These are phyloP conservation scores for Mamestra configurata DNA, from an alignment of 1,140 invertebrate genomes.

Conservation along the genomic window DNA sequence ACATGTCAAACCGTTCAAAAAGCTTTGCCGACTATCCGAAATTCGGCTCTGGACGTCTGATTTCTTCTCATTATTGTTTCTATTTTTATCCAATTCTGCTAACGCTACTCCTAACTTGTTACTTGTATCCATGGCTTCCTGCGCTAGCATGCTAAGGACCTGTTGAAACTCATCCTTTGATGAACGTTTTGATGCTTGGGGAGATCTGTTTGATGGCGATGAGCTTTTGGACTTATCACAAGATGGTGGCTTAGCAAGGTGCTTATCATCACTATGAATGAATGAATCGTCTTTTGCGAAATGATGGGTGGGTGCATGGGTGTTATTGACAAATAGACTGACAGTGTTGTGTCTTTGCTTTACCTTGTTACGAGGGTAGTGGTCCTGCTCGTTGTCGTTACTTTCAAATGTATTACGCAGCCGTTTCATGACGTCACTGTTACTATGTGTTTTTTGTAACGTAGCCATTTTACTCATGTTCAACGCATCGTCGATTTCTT, in stretches of 20 bases:
- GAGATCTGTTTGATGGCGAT: conserved; percentile 85
- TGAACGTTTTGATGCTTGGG: conserved; percentile 82
- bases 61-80: conserved; percentile 76
- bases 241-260: conserved; percentile 82
- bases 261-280: conserved; percentile 84
- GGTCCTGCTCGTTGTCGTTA: conserved; percentile 79
- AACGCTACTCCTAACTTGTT: conserved; percentile 85
- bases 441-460: conserved; percentile 85
- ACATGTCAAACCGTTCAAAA: conserved; percentile 77
- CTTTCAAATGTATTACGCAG: conserved; percentile 81
- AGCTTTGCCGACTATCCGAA: conserved; percentile 76
- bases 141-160: conserved; percentile 88
- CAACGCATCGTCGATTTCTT: conserved; percentile 87
- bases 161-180: conserved; percentile 88
- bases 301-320: conserved; percentile 76
- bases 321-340: conserved; percentile 83
- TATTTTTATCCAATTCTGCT: conserved; percentile 86
- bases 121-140: conserved; percentile 89
- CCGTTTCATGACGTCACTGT: conserved; percentile 82
- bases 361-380: conserved; percentile 84
- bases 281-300: conserved; percentile 86
- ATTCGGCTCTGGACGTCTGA: conserved; percentile 76
- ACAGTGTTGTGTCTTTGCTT: conserved; percentile 86
- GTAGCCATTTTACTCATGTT: conserved; percentile 76
- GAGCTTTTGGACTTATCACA: conserved; percentile 86